Evolutionary conservation across 2,888 invertebrate genomes (phyloP).

Genomic region (Cactoblastis cactorum): DNA sequence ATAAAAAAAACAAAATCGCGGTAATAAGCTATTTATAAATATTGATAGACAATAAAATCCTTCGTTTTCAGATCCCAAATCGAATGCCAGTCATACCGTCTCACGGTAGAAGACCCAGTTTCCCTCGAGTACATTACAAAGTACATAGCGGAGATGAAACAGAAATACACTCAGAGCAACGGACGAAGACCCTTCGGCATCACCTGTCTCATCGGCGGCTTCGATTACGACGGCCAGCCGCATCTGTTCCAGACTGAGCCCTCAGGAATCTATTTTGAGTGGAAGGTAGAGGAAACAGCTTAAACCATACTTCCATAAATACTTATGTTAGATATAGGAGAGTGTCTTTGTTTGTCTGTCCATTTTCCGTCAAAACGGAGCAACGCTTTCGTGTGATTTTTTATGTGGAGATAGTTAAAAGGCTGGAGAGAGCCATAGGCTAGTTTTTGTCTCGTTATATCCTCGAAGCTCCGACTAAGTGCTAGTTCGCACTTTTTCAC

Average conservation of each 20-base stretch:
- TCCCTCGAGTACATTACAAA: slow-evolving; percentile 94
- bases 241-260: slow-evolving; percentile 98
- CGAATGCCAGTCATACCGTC: slow-evolving; percentile 97
- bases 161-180: slow-evolving; percentile 98
- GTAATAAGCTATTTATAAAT: too few species aligned
- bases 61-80: slow-evolving; percentile 85
- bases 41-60: background rate
- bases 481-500: too few species aligned
- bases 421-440: too few species aligned
- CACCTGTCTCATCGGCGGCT: slow-evolving; percentile 96
- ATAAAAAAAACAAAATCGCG: too few species aligned
- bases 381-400: too few species aligned
- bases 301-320: too few species aligned
- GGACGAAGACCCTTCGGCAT: slow-evolving; percentile 98
- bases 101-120: slow-evolving; percentile 97
- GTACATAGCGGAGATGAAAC: slow-evolving; percentile 83
- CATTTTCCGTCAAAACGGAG: too few species aligned
- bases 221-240: slow-evolving; percentile 94
- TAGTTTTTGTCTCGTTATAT: too few species aligned
- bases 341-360: too few species aligned
- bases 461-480: too few species aligned
- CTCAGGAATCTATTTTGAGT: slow-evolving; percentile 97
- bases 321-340: background rate
- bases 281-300: slow-evolving; percentile 82
- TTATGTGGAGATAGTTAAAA: too few species aligned